Base-by-base conservation (phyloP, 2,888 invertebrate species). In the Cylindroiulus punctatus region DNA sequence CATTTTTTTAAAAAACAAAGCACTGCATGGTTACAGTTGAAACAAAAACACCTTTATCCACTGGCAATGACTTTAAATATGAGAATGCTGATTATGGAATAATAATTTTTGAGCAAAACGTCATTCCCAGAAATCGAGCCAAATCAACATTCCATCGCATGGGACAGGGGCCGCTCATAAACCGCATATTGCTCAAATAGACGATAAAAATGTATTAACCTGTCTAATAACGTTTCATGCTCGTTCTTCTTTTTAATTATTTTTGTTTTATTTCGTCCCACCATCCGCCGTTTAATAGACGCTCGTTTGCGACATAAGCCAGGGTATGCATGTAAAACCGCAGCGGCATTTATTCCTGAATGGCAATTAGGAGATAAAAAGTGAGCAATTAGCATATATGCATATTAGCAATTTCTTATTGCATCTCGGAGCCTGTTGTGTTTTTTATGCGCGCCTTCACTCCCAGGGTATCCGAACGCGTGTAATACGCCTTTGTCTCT, bases 361-460 rank as follows among this genome's bases (percentile, higher is more conserved):
- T 57, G 57, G 57, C 57, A 57, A 57, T 57, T 57, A 57, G 57
- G 57, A 57, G 57, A 57, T 57, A 57, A 57, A 57, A 57, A 57
- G 57, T 57, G 57, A 57, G 57, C 57, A 57, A 57, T 57, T 57
- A 57, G 57, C 57, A 57, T 57, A 57, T 57, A 57, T 57, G 57
- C 22, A 57, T 57, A 57, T 57, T 19, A 57, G 57, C 57, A 57
- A 57, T 57, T 57, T 57, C 57, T 57, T 57, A 57, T 57, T 57
- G 14, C 57, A 57, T 57, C 57, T 8, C 57, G 3, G 22, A 57
- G 57, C 57, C 57, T 57, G n/a, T 57, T 19, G 19, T 57, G 57
- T 57, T 57, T 57, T 57, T 57, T 57, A 57, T n/a, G 57, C 22
- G 3, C 57, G 47, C 40, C 40, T 8, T 40, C 40, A 40, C 40